phyloP scores from a whole-genome alignment of 2,113 vertebrate genomes.

The Cavia porcellus region DNA sequence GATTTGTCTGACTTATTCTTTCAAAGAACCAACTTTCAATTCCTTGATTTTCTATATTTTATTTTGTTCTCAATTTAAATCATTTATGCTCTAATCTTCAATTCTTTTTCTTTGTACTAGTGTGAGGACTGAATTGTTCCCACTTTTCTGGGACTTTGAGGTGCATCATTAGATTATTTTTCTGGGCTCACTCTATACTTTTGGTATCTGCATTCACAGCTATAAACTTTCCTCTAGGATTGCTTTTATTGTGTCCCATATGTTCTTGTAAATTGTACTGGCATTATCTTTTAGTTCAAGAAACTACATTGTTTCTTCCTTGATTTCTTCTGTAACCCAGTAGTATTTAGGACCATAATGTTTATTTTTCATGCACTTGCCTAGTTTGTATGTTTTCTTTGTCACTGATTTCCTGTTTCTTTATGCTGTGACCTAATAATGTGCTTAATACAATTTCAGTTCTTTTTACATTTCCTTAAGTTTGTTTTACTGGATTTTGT shows the following conservation, averaged over 20 bases:
- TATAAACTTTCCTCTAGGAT: neutral
- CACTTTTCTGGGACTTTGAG: neutral
- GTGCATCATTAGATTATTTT: neutral
- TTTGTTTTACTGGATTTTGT: neutral
- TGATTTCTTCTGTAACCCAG: neutral
- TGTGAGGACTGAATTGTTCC: neutral
- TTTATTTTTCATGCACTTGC: neutral
- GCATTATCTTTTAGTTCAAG: neutral
- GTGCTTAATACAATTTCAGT: neutral
- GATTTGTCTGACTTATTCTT: neutral
- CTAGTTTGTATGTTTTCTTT: neutral
- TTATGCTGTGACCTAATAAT: neutral
- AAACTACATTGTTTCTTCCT: neutral
- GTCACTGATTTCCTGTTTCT: neutral
- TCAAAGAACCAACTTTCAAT: neutral
- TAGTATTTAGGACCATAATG: neutral
- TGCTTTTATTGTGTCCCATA: neutral
- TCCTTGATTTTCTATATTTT: neutral
- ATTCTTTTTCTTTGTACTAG: neutral
- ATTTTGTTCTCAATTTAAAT: neutral
- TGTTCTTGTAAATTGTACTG: neutral
- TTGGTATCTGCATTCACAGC: neutral
- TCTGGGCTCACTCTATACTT: neutral
- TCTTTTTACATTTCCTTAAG: neutral
- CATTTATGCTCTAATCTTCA: neutral